Percentiles rank a stretch among this genome's conserved stretches.
phyloP scores from a whole-genome alignment of 2,888 invertebrate species.

The Melieria crassipennis region DNA sequence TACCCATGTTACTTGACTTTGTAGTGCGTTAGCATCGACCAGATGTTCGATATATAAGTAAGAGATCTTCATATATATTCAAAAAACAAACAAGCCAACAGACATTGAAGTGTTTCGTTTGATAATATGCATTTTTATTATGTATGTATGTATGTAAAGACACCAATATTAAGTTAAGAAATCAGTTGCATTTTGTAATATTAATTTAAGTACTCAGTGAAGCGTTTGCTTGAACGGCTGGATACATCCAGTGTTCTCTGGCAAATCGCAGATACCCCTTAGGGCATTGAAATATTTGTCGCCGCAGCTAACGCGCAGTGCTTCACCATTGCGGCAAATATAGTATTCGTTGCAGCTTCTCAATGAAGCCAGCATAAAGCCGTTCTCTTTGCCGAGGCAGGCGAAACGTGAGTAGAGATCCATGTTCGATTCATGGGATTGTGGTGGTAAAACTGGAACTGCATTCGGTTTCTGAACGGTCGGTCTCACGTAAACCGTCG shows the following conservation, averaged over 20 bases:
- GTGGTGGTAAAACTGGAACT: constrained; percentile 2
- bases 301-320: constrained; percentile 53
- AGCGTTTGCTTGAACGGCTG: constrained; percentile 39
- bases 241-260: constrained; percentile 54
- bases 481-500: neutral
- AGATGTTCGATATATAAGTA: no score
- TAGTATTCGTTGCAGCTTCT: constrained; percentile 56
- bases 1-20: no score
- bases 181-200: constrained; percentile 9
- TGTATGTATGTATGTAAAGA: neutral
- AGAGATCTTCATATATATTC: no score
- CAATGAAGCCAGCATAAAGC: constrained; percentile 55
- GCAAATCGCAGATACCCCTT: constrained; percentile 57
- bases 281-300: constrained; percentile 53
- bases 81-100: no score
- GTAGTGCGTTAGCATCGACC: no score
- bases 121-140: no score
- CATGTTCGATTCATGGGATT: constrained; percentile 40
- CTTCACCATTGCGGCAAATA: constrained; percentile 51
- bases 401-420: constrained; percentile 48
- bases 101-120: no score
- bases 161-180: constrained; percentile 8
- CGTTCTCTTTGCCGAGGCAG: constrained; percentile 53
- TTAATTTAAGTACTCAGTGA: constrained; percentile 2
- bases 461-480: neutral